A percentile compares a stretch with the other conserved stretches of the same genome.
Evolutionary conservation across 2,888 invertebrate species (phyloP).

Genomic region (Cerceris rybyensis): DNA sequence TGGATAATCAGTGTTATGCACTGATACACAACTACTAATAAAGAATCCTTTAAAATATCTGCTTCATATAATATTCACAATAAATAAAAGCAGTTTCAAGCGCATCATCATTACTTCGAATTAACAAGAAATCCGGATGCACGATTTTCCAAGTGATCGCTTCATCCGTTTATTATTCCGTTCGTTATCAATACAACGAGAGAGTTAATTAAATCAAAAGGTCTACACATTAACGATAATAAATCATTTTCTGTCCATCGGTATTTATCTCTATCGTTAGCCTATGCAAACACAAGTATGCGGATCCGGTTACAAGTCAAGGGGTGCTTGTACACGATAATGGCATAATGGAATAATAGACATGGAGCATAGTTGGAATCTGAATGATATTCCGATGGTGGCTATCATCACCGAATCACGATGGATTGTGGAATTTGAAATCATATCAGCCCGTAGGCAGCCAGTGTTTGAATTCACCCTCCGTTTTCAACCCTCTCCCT

Average conservation of each 20-base stretch:
- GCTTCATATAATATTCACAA: not conserved
- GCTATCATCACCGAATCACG: constrained; percentile 27
- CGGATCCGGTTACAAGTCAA: constrained; percentile 56
- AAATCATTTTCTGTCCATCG: constrained; percentile 54
- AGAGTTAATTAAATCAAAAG: constrained; percentile 46
- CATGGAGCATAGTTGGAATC: constrained; percentile 36
- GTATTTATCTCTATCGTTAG: constrained; percentile 42
- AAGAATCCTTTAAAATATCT: no score
- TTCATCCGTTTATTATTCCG: constrained; percentile 25
- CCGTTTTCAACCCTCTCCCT: not conserved
- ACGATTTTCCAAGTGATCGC: not conserved
- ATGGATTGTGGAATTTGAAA: constrained; percentile 36
- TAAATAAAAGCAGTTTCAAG: not conserved
- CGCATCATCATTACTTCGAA: not conserved
- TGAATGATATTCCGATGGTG: constrained; percentile 36
- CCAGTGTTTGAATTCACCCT: constrained; percentile 9
- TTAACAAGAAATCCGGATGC: not conserved
- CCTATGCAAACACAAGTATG: constrained; percentile 29
- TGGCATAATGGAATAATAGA: constrained; percentile 49
- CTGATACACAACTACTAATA: no score
- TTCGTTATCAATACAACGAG: constrained; percentile 25
- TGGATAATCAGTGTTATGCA: no score
- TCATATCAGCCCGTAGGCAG: constrained; percentile 13
- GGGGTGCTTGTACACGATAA: constrained; percentile 22
- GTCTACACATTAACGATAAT: constrained; percentile 21